Evolutionary conservation across 2,797 vertebrate genomes (phyloP), one percentile per base, ranked within the genome.

Genomic region (Microchirus variegatus): DNA sequence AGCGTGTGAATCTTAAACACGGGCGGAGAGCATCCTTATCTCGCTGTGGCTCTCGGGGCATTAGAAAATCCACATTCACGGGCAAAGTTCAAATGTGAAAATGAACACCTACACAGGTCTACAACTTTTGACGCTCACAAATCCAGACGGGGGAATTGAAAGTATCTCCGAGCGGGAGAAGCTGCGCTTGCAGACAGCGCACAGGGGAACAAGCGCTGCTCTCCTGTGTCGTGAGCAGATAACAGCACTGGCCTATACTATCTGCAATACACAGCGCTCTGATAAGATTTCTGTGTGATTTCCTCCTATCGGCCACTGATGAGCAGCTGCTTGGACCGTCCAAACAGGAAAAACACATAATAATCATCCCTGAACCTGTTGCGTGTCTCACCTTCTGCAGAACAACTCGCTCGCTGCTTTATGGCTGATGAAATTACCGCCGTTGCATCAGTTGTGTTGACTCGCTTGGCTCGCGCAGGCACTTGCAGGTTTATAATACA

Each of bases 201-300:
- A 38, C 57, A 46, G 67, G 74, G 67, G 74, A 75, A 76, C 69
- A 78, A 66, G 84, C 50, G 31, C 44, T 10, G 62, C 61, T 64
- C 53, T 70, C 63, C 59, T 73, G 59, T 63, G 70, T 40, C 37
- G 52, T 37, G 67, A 64, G 63, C 73, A 68, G 89, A 91, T 90
- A 90, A 86, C 71, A 22, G 47, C 74, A 58, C 53, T 44, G 58
- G 15, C 55, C 68, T 38, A 45, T 53, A 48, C 22, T 46, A 77
- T 86, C 82, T 77, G 58, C 63, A 70, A 70, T 46, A 65, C 74
- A 54, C 73, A 65, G 56, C n/a, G 0, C 48, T 18, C 57, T 22
- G 87, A 90, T 90, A 87, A 86, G 84, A 90, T 91, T 80, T 80
- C 63, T 51, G 7, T 42, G 70, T 80, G 87, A 90, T 90, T 86